A percentile compares a stretch with the other conserved stretches of the same genome.
phyloP scores from a whole-genome alignment of 2,888 invertebrate genomes.

The Dryocosmus kuriphilus region DNA sequence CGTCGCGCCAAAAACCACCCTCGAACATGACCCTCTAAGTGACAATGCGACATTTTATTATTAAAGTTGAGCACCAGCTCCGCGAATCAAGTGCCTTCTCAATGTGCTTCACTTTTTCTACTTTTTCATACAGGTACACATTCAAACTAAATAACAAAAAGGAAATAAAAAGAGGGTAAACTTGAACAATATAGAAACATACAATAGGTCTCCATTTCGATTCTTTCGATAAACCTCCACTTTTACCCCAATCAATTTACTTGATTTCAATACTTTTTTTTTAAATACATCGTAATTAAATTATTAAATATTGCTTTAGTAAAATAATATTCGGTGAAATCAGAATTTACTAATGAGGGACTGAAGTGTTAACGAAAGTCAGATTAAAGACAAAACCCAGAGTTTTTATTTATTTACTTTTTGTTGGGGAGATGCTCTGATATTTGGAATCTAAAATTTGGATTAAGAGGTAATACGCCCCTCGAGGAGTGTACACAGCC shows the following conservation, averaged over 20 bases:
- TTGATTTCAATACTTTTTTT: not conserved
- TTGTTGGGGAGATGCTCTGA: not conserved
- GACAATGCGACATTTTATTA: constrained; percentile 72
- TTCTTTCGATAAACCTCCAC: not conserved
- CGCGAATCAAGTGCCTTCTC: constrained; percentile 56
- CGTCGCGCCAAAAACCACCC: constrained; percentile 58
- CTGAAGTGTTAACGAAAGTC: not conserved
- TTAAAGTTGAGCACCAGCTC: constrained; percentile 67
- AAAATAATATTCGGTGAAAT: too few relatives aligned
- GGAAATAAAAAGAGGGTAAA: not conserved
- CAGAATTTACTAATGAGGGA: not conserved
- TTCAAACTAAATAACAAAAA: constrained; percentile 23
- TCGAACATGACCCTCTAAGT: constrained; percentile 62
- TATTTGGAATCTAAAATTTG: constrained; percentile 2
- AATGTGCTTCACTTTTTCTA: constrained; percentile 28
- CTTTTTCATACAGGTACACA: not conserved
- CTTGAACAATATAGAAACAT: not conserved
- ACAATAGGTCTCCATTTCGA: not conserved
- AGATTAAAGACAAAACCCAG: constrained; percentile 12
- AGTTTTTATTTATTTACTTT: not conserved
- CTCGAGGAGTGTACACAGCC: not conserved
- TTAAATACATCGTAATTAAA: not conserved
- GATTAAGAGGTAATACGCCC: constrained; percentile 18
- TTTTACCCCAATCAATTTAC: not conserved
- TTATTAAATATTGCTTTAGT: not conserved